Conservation (phyloP, 1,140 invertebrate species). For the Berghia stephanieae region DNA sequence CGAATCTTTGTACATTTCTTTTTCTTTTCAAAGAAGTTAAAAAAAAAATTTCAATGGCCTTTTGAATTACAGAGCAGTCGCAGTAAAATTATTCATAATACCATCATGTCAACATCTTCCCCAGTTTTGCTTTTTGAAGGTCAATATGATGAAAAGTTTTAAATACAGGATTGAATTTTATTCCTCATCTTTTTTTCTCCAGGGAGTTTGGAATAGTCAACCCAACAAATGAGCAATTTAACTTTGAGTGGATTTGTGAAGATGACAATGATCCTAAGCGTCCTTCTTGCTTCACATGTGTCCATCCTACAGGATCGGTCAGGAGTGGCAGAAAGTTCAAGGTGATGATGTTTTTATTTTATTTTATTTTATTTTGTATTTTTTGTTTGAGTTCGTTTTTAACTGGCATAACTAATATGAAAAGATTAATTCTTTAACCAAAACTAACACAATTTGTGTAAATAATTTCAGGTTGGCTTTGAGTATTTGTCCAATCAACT, state of each 20-base stretch:
- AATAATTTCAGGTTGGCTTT: slow-evolving; percentile 59
- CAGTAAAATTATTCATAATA: too few relatives aligned
- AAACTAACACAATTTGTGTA: neutral
- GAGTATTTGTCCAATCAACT: slow-evolving; percentile 60
- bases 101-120: too few relatives aligned
- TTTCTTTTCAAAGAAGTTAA: too few relatives aligned
- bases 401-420: too few relatives aligned
- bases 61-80: too few relatives aligned
- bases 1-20: too few relatives aligned
- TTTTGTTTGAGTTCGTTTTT: too few relatives aligned
- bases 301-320: slow-evolving; percentile 52
- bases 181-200: slow-evolving; percentile 23
- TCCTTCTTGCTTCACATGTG: slow-evolving; percentile 55
- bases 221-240: slow-evolving; percentile 62
- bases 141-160: too few relatives aligned
- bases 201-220: slow-evolving; percentile 65
- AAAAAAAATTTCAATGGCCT: too few relatives aligned
- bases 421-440: neutral
- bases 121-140: too few relatives aligned
- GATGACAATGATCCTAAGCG: slow-evolving; percentile 59
- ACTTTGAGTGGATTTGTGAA: slow-evolving; percentile 64
- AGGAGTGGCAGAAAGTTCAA: slow-evolving; percentile 62
- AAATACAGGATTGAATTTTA: too few relatives aligned
- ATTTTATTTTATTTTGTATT: neutral
- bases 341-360: slow-evolving; percentile 39